Evolutionary conservation across 2,888 invertebrate species (phyloP).

Genomic region (Ganaspis brasiliensis): DNA sequence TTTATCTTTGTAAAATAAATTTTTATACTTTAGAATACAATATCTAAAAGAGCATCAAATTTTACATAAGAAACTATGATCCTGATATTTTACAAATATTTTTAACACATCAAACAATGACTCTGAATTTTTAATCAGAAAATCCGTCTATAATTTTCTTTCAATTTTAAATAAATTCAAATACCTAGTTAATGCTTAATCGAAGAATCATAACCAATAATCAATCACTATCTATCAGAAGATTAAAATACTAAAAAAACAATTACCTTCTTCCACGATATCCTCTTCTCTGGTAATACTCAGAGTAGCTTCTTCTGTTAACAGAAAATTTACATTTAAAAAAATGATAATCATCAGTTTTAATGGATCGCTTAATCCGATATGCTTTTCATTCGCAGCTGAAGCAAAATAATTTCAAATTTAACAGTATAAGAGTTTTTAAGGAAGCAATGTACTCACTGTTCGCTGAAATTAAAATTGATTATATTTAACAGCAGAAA

Average conservation of each 20-base stretch:
- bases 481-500: slow-evolving; percentile 47
- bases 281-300: slow-evolving; percentile 87
- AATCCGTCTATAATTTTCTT: too few species aligned
- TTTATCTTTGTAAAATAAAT: too few species aligned
- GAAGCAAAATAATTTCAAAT: slow-evolving; percentile 47
- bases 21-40: too few species aligned
- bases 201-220: too few species aligned
- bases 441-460: slow-evolving; percentile 67
- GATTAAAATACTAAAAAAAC: slow-evolving; percentile 44
- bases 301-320: slow-evolving; percentile 87
- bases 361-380: slow-evolving; percentile 67
- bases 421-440: slow-evolving; percentile 45
- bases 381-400: slow-evolving; percentile 77
- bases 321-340: slow-evolving; percentile 56
- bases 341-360: slow-evolving; percentile 38
- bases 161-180: too few species aligned
- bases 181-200: too few species aligned
- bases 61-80: too few species aligned
- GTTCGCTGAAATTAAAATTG: slow-evolving; percentile 43
- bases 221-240: too few species aligned
- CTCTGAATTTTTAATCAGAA: too few species aligned
- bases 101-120: too few species aligned
- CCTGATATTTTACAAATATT: too few species aligned
- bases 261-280: slow-evolving; percentile 82
- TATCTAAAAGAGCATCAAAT: too few species aligned